phyloP scores from a whole-genome alignment of 2,797 vertebrate species.

The Mormyrus proboscirostris region DNA sequence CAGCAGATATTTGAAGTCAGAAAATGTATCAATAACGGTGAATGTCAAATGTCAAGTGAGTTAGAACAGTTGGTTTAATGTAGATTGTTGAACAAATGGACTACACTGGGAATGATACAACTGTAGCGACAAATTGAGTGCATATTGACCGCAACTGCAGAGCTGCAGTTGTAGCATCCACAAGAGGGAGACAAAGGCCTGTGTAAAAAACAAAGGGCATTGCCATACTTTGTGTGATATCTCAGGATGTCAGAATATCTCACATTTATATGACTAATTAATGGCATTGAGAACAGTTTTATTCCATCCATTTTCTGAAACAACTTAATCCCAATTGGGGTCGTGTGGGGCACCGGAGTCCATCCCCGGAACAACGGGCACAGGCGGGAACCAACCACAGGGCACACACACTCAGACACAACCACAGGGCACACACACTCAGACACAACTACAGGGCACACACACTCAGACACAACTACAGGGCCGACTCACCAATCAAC shows the following conservation, averaged over 20 bases:
- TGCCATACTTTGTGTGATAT: background rate
- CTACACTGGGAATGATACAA: background rate
- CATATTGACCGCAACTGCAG: background rate
- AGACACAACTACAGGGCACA: no score
- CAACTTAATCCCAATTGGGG: no score
- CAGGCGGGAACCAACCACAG: background rate
- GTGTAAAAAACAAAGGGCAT: background rate
- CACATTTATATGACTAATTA: background rate
- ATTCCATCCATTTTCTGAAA: no score
- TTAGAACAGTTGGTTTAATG: background rate
- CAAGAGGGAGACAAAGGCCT: constrained; percentile 7
- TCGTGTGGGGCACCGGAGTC: background rate
- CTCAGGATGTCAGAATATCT: background rate
- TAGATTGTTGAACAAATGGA: background rate
- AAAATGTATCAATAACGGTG: background rate
- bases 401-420: no score
- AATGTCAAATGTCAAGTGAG: background rate
- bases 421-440: no score
- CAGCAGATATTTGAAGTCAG: background rate
- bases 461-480: no score
- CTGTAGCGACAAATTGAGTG: background rate
- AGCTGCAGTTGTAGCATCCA: background rate
- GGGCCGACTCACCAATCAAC: background rate
- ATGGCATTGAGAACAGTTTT: background rate
- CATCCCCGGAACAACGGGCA: background rate